Conservation (phyloP, 2,888 invertebrate species). For the Parnassius apollo region DNA sequence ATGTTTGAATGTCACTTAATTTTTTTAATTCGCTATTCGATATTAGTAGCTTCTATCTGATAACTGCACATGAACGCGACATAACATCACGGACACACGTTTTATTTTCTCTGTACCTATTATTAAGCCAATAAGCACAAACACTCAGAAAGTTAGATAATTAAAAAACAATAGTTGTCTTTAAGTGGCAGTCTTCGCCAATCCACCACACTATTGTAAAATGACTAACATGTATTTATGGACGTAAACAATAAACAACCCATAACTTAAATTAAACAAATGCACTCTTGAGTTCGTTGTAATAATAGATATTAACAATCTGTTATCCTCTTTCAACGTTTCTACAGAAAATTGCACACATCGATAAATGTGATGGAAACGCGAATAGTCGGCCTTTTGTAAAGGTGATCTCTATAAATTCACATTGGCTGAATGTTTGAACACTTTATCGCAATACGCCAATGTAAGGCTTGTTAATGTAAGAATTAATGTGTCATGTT, state of each 20-base stretch:
- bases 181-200: slow-evolving; percentile 3
- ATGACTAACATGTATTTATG: slow-evolving; percentile 10
- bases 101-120: too few species aligned
- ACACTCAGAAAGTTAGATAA: background rate
- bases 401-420: slow-evolving; percentile 19
- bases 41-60: too few species aligned
- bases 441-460: slow-evolving; percentile 17
- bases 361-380: slow-evolving; percentile 13
- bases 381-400: slow-evolving; percentile 17
- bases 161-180: slow-evolving; percentile 24
- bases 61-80: too few species aligned
- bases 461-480: slow-evolving; percentile 4
- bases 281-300: slow-evolving; percentile 13
- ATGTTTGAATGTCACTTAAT: too few species aligned
- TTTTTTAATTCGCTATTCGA: too few species aligned
- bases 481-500: background rate
- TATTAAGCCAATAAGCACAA: too few species aligned
- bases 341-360: slow-evolving; percentile 15
- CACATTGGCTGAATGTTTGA: slow-evolving; percentile 21
- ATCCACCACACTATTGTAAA: background rate
- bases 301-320: slow-evolving; percentile 25
- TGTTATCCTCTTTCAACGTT: slow-evolving; percentile 14
- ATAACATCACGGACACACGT: too few species aligned
- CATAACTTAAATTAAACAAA: slow-evolving; percentile 17
- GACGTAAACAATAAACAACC: slow-evolving; percentile 12